Evolutionary conservation across 2,888 invertebrate genomes (phyloP).

Genomic region (Papilio demoleus): DNA sequence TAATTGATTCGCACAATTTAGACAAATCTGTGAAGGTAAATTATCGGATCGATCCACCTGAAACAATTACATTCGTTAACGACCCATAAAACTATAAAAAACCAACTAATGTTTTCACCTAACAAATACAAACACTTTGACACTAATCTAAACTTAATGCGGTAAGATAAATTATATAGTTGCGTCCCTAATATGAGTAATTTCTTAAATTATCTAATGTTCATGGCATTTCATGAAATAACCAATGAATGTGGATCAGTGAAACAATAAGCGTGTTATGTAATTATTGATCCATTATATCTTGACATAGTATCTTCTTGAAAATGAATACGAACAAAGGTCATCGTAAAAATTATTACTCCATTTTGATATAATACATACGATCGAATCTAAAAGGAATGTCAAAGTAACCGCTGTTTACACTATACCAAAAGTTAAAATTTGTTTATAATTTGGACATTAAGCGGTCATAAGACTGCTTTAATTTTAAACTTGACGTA

Average conservation of each 20-base stretch:
- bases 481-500: too few species aligned
- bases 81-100: neutral
- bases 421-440: too few species aligned
- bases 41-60: constrained; percentile 72
- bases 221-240: neutral
- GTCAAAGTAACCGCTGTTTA: too few species aligned
- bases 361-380: neutral
- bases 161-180: too few species aligned
- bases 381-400: too few species aligned
- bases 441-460: too few species aligned
- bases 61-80: constrained; percentile 38
- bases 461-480: too few species aligned
- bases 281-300: constrained; percentile 1
- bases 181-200: too few species aligned
- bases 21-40: constrained; percentile 71
- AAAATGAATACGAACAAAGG: neutral
- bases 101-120: too few species aligned
- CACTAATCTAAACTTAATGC: too few species aligned
- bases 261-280: neutral
- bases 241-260: neutral
- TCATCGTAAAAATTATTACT: neutral
- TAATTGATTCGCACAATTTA: constrained; percentile 67
- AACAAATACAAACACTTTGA: too few species aligned
- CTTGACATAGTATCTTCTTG: constrained; percentile 11
- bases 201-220: constrained; percentile 1